Conservation (phyloP, 2,888 invertebrate species). For the Plusia festucae region DNA sequence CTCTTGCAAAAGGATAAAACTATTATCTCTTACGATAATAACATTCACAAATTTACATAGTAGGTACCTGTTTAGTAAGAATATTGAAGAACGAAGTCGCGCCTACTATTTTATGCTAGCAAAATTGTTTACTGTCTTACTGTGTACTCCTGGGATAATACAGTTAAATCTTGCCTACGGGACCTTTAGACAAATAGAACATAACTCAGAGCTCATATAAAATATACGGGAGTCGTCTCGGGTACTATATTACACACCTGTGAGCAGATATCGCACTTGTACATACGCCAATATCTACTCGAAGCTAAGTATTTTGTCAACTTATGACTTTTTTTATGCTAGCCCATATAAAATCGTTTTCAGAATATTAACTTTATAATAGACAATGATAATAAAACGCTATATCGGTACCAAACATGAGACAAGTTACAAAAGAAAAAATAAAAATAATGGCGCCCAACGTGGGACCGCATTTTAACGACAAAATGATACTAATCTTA, state of each 20-base stretch:
- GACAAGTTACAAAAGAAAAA: background rate
- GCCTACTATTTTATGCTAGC: background rate
- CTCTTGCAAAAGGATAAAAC: too few species aligned
- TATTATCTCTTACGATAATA: too few species aligned
- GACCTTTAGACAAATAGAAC: conserved; percentile 1
- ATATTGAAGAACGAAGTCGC: background rate
- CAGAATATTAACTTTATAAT: background rate
- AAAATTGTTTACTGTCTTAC: background rate
- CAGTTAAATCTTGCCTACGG: background rate
- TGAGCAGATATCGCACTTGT: background rate
- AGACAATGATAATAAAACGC: background rate
- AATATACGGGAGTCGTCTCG: background rate
- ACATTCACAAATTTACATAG: too few species aligned
- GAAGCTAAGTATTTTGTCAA: background rate
- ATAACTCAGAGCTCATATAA: background rate
- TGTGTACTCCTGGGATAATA: background rate
- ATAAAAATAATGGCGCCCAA: conserved; percentile 35
- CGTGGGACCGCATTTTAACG: conserved; percentile 22
- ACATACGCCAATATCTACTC: background rate
- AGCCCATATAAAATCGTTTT: background rate
- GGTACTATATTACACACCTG: background rate
- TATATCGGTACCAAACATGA: background rate
- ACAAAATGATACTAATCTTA: conserved; percentile 68
- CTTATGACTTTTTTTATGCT: too few species aligned
- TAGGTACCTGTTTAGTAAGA: background rate